Percentiles rank a stretch among this genome's conserved stretches.
Evolutionary conservation across 92 coral and sea anemone genomes (phyloP).

Genomic region (Actinostola sp.): DNA sequence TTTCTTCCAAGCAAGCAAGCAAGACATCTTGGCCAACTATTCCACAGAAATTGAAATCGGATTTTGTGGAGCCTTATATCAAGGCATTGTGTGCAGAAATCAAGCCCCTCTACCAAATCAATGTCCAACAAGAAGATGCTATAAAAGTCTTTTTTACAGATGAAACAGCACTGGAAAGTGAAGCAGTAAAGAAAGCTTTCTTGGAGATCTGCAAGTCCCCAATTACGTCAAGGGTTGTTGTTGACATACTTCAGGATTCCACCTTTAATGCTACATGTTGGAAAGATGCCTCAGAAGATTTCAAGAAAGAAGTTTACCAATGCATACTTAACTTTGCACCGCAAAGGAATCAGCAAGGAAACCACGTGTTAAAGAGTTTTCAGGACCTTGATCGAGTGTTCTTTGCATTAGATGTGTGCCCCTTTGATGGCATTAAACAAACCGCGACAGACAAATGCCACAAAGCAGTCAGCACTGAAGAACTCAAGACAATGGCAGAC

Average conservation of each 20-base stretch:
- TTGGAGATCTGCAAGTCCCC: conserved; percentile 2
- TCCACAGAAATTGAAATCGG: conserved; percentile 39
- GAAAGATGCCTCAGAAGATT: not conserved
- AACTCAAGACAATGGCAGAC: conserved; percentile 1
- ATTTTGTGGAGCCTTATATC: conserved; percentile 39
- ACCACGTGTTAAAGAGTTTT: not conserved
- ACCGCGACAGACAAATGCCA: not conserved
- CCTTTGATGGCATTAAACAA: conserved; percentile 4
- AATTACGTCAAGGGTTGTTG: not conserved
- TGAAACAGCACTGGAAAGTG: not conserved
- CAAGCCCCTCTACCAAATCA: not conserved
- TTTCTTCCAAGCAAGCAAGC: conserved; percentile 21
- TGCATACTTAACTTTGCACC: not conserved
- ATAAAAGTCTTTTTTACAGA: conserved; percentile 14
- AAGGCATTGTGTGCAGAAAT: conserved; percentile 24
- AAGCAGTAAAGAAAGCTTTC: not conserved
- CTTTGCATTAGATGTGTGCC: conserved; percentile 17
- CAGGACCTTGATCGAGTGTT: conserved; percentile 1
- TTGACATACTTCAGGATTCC: not conserved
- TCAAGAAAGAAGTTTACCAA: conserved; percentile 6
- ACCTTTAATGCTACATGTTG: not conserved
- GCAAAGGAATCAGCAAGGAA: conserved; percentile 3
- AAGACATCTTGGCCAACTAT: conserved; percentile 49
- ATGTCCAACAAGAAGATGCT: not conserved
- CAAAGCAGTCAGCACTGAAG: not conserved